phyloP scores from a whole-genome alignment of 2,888 invertebrate genomes.

The Macroteleia sp. region DNA sequence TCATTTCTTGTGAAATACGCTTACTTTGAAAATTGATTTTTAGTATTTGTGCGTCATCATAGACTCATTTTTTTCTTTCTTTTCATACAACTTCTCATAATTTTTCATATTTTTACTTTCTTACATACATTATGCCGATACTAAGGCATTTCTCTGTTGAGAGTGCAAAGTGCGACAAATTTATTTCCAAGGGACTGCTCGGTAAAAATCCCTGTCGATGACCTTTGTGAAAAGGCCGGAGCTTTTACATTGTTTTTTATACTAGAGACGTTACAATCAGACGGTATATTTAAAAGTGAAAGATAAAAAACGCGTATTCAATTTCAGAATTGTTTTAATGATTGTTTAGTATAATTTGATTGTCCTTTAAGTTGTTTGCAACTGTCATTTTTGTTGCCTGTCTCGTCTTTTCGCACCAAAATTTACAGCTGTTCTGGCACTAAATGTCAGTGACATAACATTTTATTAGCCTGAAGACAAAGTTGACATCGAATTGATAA shows the following conservation, averaged over 20 bases:
- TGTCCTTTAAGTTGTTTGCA: too few relatives aligned
- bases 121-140: conserved; percentile 17
- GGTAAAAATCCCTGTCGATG: conserved; percentile 28
- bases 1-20: too few relatives aligned
- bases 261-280: conserved; percentile 7
- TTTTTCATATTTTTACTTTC: conserved; percentile 36
- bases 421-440: conserved; percentile 5
- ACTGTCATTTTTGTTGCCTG: too few relatives aligned
- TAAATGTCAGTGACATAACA: conserved; percentile 34
- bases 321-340: conserved; percentile 33
- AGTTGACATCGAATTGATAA: conserved; percentile 7
- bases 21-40: too few relatives aligned
- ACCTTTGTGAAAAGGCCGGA: conserved; percentile 4
- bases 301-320: conserved; percentile 26
- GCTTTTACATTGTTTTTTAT: conserved; percentile 29
- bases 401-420: too few relatives aligned
- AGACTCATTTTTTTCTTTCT: neutral
- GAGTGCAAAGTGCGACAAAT: conserved; percentile 13
- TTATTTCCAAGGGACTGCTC: conserved; percentile 34
- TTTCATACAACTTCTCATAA: conserved; percentile 16
- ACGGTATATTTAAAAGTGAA: neutral
- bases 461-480: conserved; percentile 15
- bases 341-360: too few relatives aligned
- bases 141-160: conserved; percentile 19
- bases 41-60: too few relatives aligned